These are phyloP conservation scores for Colistium nudipinnis DNA, from an alignment of 2,113 vertebrate species.

Conservation along the genomic window DNA sequence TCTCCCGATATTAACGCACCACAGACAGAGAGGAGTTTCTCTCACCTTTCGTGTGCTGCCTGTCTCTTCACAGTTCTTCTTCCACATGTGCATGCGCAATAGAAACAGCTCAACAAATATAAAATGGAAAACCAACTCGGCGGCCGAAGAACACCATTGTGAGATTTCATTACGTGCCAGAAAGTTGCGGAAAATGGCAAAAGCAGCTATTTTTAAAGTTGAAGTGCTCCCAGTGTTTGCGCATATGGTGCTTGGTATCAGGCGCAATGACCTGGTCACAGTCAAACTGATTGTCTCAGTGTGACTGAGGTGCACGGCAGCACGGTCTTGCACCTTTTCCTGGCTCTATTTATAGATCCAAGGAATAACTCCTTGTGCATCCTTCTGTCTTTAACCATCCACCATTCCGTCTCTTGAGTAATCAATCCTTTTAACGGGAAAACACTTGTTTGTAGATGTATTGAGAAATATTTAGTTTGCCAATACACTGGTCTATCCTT, in stretches of 20 bases:
- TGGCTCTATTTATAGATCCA: neutral
- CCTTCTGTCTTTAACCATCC: conserved; percentile 23
- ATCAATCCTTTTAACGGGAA: no score
- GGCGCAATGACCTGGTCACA: conserved; percentile 27
- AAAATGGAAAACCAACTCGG: conserved; percentile 2
- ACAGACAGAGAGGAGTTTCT: conserved; percentile 46
- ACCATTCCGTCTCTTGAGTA: conserved; percentile 6
- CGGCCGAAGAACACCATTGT: neutral
- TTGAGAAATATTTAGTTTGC: conserved; percentile 3
- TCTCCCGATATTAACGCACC: conserved; percentile 55
- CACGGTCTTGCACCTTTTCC: conserved; percentile 9
- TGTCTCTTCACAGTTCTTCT: conserved; percentile 20
- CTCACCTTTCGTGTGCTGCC: conserved; percentile 28
- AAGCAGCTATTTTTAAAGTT: neutral
- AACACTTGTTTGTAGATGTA: conserved; percentile 5
- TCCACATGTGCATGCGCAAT: conserved; percentile 20
- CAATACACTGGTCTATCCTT: conserved; percentile 17
- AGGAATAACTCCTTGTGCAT: neutral
- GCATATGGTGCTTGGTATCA: conserved; percentile 22
- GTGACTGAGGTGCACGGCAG: conserved; percentile 41
- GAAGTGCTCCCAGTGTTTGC: neutral
- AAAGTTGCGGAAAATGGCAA: neutral
- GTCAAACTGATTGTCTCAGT: conserved; percentile 40
- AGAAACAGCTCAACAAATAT: conserved; percentile 22
- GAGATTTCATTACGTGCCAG: conserved; percentile 4